A percentile compares a stretch with the other conserved stretches of the same genome.
Evolutionary conservation across 1,140 invertebrate genomes (phyloP).

Genomic region (Ephestia elutella): DNA sequence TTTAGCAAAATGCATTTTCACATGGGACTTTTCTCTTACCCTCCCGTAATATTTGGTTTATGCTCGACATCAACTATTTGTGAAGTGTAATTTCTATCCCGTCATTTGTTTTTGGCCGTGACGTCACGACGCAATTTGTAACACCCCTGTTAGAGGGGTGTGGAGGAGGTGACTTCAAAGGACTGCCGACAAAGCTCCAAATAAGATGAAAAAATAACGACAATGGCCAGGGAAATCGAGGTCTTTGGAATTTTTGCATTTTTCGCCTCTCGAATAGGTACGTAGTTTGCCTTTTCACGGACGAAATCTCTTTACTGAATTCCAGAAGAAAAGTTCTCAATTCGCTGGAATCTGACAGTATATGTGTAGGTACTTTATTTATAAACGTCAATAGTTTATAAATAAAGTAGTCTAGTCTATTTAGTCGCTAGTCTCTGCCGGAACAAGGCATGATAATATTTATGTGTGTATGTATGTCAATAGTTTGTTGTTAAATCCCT

Average conservation of each 20-base stretch:
- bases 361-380: too few species aligned
- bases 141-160: constrained; percentile 41
- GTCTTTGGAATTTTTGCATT: constrained; percentile 47
- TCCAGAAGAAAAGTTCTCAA: not conserved
- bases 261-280: constrained; percentile 37
- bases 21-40: too few species aligned
- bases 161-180: constrained; percentile 55
- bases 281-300: constrained; percentile 29
- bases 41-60: not conserved
- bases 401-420: too few species aligned
- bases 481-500: too few species aligned
- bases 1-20: too few species aligned
- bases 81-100: not conserved
- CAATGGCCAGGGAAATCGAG: constrained; percentile 66
- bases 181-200: constrained; percentile 69
- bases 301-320: constrained; percentile 5
- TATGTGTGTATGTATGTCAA: too few species aligned
- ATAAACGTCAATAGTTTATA: too few species aligned
- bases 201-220: constrained; percentile 71
- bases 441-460: too few species aligned
- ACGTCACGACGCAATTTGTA: constrained; percentile 63
- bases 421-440: too few species aligned
- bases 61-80: not conserved
- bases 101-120: not conserved
- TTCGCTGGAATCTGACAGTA: not conserved